Conservation (phyloP, 2,888 invertebrate genomes). For the Cephus runcator region DNA sequence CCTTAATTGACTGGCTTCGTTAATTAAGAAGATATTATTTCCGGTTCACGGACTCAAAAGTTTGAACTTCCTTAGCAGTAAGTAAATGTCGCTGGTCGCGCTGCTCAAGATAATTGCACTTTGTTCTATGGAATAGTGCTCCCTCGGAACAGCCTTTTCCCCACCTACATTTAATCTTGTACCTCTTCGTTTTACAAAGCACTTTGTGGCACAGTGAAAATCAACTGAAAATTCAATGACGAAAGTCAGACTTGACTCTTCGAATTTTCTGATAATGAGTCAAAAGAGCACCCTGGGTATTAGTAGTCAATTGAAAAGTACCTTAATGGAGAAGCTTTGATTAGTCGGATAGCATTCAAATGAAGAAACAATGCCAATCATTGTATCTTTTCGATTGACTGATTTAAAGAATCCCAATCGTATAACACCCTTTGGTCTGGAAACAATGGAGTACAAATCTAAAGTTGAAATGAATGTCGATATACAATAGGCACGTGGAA, state of each 20-base stretch:
- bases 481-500: neutral
- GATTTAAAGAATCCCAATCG: neutral
- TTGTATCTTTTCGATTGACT: neutral
- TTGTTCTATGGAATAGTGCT: constrained; percentile 23
- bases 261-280: neutral
- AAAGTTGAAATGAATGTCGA: neutral
- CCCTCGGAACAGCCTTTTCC: neutral
- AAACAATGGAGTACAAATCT: neutral
- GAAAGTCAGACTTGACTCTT: neutral
- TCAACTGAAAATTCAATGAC: neutral
- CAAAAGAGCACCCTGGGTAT: neutral
- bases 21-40: constrained; percentile 38
- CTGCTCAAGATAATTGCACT: constrained; percentile 32
- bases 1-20: constrained; percentile 36
- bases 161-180: neutral
- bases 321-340: neutral
- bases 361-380: neutral
- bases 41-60: constrained; percentile 25
- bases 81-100: neutral
- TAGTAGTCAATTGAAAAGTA: neutral
- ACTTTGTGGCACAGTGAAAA: neutral
- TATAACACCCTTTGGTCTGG: neutral
- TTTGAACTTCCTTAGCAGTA: constrained; percentile 6
- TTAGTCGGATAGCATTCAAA: neutral
- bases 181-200: neutral